These are phyloP conservation scores for Xanthia icteritia DNA, from an alignment of 2,888 invertebrate genomes.

Conservation along the genomic window DNA sequence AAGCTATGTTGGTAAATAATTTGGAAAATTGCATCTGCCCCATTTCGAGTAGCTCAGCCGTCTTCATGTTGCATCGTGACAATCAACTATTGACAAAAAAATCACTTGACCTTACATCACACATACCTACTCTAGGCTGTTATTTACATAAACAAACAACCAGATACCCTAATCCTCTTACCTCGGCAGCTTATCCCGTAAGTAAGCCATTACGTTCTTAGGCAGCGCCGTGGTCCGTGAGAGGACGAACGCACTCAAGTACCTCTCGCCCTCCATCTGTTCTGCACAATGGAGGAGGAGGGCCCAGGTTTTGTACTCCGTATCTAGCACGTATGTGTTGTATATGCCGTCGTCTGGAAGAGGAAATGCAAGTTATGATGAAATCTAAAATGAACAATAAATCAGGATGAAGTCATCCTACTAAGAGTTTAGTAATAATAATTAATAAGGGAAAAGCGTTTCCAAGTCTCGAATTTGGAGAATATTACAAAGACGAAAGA, in stretches of 20 bases:
- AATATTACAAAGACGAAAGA: background rate
- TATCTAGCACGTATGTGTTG: slow-evolving; percentile 96
- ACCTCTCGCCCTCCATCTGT: slow-evolving; percentile 93
- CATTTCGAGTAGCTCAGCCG: background rate
- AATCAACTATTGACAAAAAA: too few species aligned
- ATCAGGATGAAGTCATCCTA: background rate
- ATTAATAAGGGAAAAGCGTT: background rate
- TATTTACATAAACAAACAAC: background rate
- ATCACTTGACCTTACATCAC: too few species aligned
- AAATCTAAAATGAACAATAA: background rate
- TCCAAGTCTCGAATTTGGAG: background rate
- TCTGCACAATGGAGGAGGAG: slow-evolving; percentile 96
- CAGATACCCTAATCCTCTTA: slow-evolving; percentile 54
- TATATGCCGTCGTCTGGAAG: slow-evolving; percentile 95
- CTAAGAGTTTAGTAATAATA: background rate
- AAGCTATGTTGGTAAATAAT: background rate
- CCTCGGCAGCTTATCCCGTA: slow-evolving; percentile 94
- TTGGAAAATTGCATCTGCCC: background rate
- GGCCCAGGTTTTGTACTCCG: slow-evolving; percentile 96
- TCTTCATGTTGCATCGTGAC: background rate
- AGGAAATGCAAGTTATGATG: background rate
- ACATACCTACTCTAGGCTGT: background rate
- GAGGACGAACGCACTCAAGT: slow-evolving; percentile 95
- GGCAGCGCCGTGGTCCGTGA: slow-evolving; percentile 91
- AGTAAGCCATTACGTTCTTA: slow-evolving; percentile 93